Conservation (phyloP, 1,140 invertebrate species). For the Camponotus pennsylvanicus region DNA sequence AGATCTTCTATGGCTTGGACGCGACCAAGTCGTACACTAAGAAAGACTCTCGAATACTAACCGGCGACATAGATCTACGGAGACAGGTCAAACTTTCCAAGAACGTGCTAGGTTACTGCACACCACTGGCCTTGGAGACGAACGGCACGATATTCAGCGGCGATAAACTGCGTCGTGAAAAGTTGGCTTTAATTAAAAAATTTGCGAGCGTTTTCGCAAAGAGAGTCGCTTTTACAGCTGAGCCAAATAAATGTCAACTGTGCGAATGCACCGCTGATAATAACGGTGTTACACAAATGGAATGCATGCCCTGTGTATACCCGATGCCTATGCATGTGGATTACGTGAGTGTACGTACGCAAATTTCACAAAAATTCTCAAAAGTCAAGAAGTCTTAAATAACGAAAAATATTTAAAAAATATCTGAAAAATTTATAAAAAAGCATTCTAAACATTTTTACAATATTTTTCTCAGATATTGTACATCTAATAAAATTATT, state of each 20-base stretch:
- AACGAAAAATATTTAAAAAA: not conserved
- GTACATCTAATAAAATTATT: not conserved
- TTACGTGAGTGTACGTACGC: slow-evolving; percentile 85
- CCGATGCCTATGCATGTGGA: slow-evolving; percentile 85
- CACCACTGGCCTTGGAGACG: slow-evolving; percentile 92
- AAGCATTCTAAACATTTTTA: not conserved
- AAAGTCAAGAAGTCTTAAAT: not conserved
- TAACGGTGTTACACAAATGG: slow-evolving; percentile 89
- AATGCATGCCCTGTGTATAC: slow-evolving; percentile 88
- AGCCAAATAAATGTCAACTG: slow-evolving; percentile 89
- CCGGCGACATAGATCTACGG: slow-evolving; percentile 89
- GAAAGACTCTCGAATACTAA: slow-evolving; percentile 89
- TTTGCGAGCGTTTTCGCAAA: slow-evolving; percentile 91
- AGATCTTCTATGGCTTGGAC: slow-evolving; percentile 93
- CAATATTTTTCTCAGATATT: not conserved
- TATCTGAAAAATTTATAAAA: not conserved
- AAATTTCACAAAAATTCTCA: not conserved
- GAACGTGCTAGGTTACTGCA: slow-evolving; percentile 92
- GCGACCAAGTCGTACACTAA: slow-evolving; percentile 91
- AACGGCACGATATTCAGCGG: slow-evolving; percentile 92
- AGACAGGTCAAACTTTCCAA: slow-evolving; percentile 92
- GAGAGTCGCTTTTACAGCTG: slow-evolving; percentile 88
- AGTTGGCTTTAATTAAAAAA: slow-evolving; percentile 88
- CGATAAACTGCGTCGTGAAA: slow-evolving; percentile 87
- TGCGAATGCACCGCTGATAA: slow-evolving; percentile 91